Base-by-base conservation (phyloP, 2,113 vertebrate species). In the Rutilus rutilus region DNA sequence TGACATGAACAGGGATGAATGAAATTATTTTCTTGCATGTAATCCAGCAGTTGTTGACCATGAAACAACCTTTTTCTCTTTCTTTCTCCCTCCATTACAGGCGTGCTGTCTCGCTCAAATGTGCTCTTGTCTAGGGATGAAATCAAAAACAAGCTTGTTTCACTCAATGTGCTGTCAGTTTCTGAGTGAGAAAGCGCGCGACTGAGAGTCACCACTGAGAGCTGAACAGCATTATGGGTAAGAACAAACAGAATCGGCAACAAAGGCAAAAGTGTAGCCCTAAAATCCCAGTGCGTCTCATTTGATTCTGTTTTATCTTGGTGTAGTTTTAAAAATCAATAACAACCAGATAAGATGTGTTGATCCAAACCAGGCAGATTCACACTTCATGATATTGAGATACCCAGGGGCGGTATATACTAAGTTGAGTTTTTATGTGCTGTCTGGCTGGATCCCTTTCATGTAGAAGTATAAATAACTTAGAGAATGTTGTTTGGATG, bases 261-360 rank as follows among this genome's bases (percentile, higher is more conserved):
- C 52, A 74, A 74, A 74, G 52, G 52, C 9, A 57, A 52, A 83
- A 21, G 14, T 47, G 33, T 25, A 71, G 47, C 30, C 2, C 36
- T 74, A 21, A 42, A 75, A 57, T 30, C 36, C 36, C 57, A 76
- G 1, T 62, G 54, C 33, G 11, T 1, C 71, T 76, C 6, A 9
- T 76, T 54, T 59, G 2, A 74, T 62, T 42, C 54, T 47, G 82
- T 62, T 76, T 76, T 36, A 60, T 84, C 52, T 75, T 45, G 19
- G 39, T 39, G 27, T 47, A 84, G 36, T 75, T 74, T 54, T 27
- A 73, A 59, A 74, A 76, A 84, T 84, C 25, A 60, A 76, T 45
- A 57, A 45, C 3, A 47, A 50, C 54, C 23, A 1, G 5, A 9
- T 11, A 75, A 30, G 25, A 47, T 21, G 23, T 45, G 45, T 59